Evolutionary conservation across 2,113 vertebrate genomes (phyloP).

Genomic region (Capricornis sumatraensis): DNA sequence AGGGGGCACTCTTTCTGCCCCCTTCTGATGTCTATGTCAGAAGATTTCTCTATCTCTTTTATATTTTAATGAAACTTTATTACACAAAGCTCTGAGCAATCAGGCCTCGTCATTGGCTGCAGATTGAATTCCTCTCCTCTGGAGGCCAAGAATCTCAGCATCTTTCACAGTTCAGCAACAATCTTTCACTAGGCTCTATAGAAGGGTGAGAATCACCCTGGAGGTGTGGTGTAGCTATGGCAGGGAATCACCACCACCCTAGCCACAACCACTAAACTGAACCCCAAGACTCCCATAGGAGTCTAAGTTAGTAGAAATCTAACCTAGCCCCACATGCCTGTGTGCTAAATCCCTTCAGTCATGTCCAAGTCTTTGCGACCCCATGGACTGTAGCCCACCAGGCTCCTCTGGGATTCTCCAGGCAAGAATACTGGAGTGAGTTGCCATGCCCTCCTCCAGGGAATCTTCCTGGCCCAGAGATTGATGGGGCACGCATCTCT

Average conservation of each 20-base stretch:
- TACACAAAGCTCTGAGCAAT: background rate
- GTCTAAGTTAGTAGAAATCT: background rate
- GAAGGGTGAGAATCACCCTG: background rate
- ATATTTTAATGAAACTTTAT: background rate
- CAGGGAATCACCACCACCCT: background rate
- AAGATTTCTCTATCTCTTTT: background rate
- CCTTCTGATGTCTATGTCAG: background rate
- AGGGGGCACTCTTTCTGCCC: background rate
- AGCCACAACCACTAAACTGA: background rate
- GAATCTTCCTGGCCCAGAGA: background rate
- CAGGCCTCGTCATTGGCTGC: fast-evolving
- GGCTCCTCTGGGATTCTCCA: background rate
- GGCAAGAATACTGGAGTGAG: background rate
- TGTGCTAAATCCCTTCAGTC: background rate
- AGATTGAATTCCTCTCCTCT: background rate
- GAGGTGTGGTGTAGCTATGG: background rate
- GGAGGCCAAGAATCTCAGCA: background rate
- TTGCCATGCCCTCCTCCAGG: background rate
- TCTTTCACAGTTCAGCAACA: background rate
- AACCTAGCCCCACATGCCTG: background rate
- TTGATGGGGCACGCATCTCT: fast-evolving
- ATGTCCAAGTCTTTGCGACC: background rate
- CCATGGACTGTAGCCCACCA: background rate
- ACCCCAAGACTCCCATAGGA: background rate
- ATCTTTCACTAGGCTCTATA: background rate